Conservation (phyloP, 2,113 vertebrate species). For the Tor tambroides region DNA sequence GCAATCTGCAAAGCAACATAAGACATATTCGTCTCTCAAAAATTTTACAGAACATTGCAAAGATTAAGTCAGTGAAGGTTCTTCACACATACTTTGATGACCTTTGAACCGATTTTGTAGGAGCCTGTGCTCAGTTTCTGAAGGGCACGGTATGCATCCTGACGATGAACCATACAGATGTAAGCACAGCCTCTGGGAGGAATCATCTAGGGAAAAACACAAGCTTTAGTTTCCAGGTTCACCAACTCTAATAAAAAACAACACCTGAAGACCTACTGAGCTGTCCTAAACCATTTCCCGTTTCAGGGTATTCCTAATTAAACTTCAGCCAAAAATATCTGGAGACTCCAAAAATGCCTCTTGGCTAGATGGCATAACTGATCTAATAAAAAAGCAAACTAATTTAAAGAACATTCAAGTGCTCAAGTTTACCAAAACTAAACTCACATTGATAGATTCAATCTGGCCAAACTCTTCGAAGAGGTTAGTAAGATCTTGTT, state of each 20-base stretch:
- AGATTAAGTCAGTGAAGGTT: neutral
- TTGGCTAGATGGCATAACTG: neutral
- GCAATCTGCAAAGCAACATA: conserved; percentile 84
- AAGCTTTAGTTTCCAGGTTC: neutral
- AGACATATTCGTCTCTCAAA: neutral
- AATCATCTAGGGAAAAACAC: conserved; percentile 85
- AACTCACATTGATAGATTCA: conserved; percentile 97
- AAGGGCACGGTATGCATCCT: conserved; percentile 92
- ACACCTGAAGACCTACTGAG: neutral
- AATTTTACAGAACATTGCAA: neutral
- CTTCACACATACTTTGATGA: conserved; percentile 87
- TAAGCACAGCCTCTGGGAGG: conserved; percentile 98
- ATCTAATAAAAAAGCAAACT: neutral
- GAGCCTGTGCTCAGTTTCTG: conserved; percentile 97
- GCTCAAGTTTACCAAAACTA: neutral
- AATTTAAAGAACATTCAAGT: neutral
- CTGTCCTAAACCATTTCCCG: neutral
- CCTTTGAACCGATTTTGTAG: conserved; percentile 96
- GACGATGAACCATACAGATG: conserved; percentile 98
- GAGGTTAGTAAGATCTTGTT: conserved; percentile 97
- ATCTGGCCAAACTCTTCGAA: conserved; percentile 99
- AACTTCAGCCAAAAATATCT: neutral
- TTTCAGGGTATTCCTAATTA: neutral
- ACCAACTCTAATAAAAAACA: neutral
- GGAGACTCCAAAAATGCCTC: neutral